Conservation (phyloP, 2,888 invertebrate genomes). For the Pollenia griseotomentosa region DNA sequence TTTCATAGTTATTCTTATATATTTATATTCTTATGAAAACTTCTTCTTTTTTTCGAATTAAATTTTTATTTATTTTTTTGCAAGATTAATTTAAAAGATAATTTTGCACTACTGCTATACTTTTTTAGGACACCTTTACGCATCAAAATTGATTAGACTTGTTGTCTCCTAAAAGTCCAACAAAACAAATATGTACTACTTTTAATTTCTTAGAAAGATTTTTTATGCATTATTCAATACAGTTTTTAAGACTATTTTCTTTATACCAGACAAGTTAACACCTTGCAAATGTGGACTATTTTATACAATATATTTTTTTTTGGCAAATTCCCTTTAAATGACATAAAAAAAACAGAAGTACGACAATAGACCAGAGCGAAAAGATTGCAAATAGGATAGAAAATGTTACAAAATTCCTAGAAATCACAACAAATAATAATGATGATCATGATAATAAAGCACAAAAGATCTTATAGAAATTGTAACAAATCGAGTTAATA, state of each 20-base stretch:
- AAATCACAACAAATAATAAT: constrained; percentile 62
- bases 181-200: constrained; percentile 24
- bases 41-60: too few relatives aligned
- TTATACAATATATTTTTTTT: not conserved
- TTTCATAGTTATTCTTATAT: too few relatives aligned
- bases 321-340: constrained; percentile 67
- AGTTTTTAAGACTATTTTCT: constrained; percentile 17
- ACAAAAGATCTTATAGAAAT: constrained; percentile 64
- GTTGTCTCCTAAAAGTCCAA: not conserved
- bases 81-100: too few relatives aligned
- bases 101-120: not conserved
- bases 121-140: not conserved
- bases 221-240: constrained; percentile 22
- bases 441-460: constrained; percentile 47
- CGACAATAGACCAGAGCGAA: constrained; percentile 42
- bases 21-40: too few relatives aligned
- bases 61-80: too few relatives aligned
- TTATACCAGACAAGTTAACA: constrained; percentile 58
- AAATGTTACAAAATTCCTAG: constrained; percentile 62
- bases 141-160: constrained; percentile 29
- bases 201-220: constrained; percentile 33
- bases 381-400: constrained; percentile 17
- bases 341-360: constrained; percentile 49
- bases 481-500: constrained; percentile 72
- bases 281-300: constrained; percentile 58